Percentiles rank a stretch among this genome's conserved stretches.
These are phyloP conservation scores for Vulpes vulpes DNA, from an alignment of 2,113 vertebrate genomes.

Conservation along the genomic window DNA sequence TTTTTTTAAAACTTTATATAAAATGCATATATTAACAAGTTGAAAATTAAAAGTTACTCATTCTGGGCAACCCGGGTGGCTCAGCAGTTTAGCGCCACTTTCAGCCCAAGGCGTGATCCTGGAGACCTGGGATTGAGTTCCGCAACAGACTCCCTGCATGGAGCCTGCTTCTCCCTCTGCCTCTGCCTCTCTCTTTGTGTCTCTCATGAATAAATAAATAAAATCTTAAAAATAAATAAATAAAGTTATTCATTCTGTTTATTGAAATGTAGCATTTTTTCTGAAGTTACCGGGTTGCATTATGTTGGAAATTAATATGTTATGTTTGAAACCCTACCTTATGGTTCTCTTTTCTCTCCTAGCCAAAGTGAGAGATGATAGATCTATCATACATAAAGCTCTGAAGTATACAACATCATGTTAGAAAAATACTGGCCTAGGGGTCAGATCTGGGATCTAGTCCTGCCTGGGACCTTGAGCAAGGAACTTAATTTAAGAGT, in stretches of 20 bases:
- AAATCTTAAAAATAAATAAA: too few relatives aligned
- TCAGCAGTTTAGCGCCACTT: too few relatives aligned
- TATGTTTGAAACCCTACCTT: slow-evolving; percentile 59
- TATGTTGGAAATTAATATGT: slow-evolving; percentile 34
- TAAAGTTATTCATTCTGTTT: background rate
- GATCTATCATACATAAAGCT: background rate
- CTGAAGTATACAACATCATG: background rate
- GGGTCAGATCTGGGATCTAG: background rate
- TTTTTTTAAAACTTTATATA: background rate
- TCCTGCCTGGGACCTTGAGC: background rate
- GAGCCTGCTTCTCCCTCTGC: too few relatives aligned
- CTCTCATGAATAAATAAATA: too few relatives aligned
- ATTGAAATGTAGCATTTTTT: slow-evolving; percentile 52
- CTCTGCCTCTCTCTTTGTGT: too few relatives aligned
- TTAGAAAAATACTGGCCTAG: background rate
- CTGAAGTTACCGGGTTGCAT: background rate
- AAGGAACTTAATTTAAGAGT: background rate
- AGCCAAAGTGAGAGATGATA: slow-evolving; percentile 4
- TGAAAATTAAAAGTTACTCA: slow-evolving; percentile 7
- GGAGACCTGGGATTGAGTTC: too few relatives aligned
- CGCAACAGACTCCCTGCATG: too few relatives aligned
- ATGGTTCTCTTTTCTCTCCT: background rate
- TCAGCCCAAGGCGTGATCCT: too few relatives aligned
- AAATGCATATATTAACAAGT: background rate
- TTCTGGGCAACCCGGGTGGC: too few relatives aligned